Conservation (phyloP, 2,888 invertebrate genomes). For the Nycteola revayana region DNA sequence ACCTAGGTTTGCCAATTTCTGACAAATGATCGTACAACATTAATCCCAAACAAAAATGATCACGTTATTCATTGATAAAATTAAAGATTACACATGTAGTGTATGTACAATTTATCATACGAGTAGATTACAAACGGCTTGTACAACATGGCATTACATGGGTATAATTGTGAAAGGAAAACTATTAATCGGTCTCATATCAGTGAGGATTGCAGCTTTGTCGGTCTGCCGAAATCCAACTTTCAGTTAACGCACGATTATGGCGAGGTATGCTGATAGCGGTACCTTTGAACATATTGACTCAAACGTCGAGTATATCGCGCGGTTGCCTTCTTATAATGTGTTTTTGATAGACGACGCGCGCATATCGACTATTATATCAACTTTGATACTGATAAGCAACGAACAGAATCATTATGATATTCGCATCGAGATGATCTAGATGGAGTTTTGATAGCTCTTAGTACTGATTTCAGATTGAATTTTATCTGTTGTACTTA, state of each 20-base stretch:
- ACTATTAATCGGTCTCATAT: constrained; percentile 74
- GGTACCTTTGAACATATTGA: constrained; percentile 71
- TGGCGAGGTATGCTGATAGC: constrained; percentile 65
- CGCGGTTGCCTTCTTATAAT: constrained; percentile 68
- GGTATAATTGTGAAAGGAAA: constrained; percentile 60
- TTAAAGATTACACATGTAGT: constrained; percentile 57
- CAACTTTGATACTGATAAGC: constrained; percentile 44
- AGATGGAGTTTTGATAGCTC: constrained; percentile 27
- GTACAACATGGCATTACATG: constrained; percentile 55
- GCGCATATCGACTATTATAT: constrained; percentile 64
- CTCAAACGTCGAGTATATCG: constrained; percentile 58
- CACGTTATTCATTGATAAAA: no score
- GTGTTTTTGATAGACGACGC: constrained; percentile 72
- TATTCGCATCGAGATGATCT: constrained; percentile 35
- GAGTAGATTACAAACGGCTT: constrained; percentile 46
- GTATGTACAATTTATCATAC: constrained; percentile 52
- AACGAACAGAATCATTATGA: constrained; percentile 34
- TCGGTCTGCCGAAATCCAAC: constrained; percentile 76
- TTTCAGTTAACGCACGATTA: constrained; percentile 67
- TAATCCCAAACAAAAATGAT: no score
- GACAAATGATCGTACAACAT: no score
- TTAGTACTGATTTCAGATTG: constrained; percentile 27
- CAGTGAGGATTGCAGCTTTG: constrained; percentile 69
- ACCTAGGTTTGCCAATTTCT: no score
- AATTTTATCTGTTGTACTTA: no score